Evolutionary conservation across 2,113 vertebrate species (phyloP), one percentile per base, ranked within the genome.

Genomic region (Tretioscincus oriximinensis): DNA sequence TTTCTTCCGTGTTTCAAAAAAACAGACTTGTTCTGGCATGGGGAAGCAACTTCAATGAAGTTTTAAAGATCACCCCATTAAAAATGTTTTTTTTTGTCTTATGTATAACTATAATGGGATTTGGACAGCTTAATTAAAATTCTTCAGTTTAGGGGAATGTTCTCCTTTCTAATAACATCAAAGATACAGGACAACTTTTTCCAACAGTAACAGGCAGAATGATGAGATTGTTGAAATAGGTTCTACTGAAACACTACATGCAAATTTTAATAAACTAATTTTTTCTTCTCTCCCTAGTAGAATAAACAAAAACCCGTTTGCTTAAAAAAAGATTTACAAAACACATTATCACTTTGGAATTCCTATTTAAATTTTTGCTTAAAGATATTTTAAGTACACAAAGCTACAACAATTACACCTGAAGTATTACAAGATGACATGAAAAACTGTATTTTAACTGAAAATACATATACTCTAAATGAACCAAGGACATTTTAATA

Each of bases 321-420:
- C 84, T 88, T 90, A 84, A 90, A 90, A 94, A 92, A 91, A 20
- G 72, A 92, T 85, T 89, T 93, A 92, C 89, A 94, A 93, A 93
- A 89, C 41, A 2, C 88, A 88, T 88, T 74, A 93, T 87, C 89
- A 94, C 61, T 91, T 87, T 81, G 86, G 84, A 77, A 80, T 81
- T 81, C 92, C 87, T 85, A 92, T 90, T 87, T 88, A 54, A 58
- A 51, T 90, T 92, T 70, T 93, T 78, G 68, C 78, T 94, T 64
- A 88, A 82, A 90, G 90, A 88, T 90, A 88, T 92, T 64, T 90
- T 88, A 90, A 92, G 92, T 89, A 92, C 89, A 93, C 88, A 94
- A 94, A 94, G 90, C 92, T 93, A 94, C 92, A 92, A 91, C 85
- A 93, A 92, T 92, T 91, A 93, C 89, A 92, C 89, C 90, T 83